phyloP scores from a whole-genome alignment of 2,888 invertebrate genomes.

The Gastracanthus pulcherrimus region DNA sequence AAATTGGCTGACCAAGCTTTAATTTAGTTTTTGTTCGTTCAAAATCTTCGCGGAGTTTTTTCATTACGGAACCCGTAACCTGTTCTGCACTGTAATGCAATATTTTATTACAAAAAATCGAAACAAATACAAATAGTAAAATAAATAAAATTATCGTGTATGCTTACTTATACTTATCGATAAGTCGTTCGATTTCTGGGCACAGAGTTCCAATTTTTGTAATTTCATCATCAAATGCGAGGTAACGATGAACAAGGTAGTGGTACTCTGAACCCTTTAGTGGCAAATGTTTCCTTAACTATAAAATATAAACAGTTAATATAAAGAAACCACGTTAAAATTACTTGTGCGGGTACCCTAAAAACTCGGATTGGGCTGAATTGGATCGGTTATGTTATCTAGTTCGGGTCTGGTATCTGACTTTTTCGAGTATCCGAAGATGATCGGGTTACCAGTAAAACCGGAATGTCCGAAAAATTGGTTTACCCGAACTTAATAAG shows the following conservation, averaged over 20 bases:
- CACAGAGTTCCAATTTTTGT: constrained; percentile 79
- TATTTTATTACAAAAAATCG: constrained; percentile 1
- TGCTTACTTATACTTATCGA: constrained; percentile 77
- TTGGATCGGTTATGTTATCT: too few species aligned
- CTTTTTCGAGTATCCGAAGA: too few species aligned
- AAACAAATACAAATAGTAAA: neutral
- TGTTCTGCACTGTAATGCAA: constrained; percentile 67
- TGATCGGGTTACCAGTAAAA: too few species aligned
- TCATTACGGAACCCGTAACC: constrained; percentile 66
- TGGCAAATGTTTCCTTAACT: constrained; percentile 72
- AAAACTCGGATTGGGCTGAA: too few species aligned
- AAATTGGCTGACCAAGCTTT: constrained; percentile 62
- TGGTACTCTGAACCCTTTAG: constrained; percentile 74
- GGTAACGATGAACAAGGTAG: constrained; percentile 78
- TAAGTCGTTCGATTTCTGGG: constrained; percentile 79
- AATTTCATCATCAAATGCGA: constrained; percentile 81
- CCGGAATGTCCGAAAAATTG: too few species aligned
- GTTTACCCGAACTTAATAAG: too few species aligned
- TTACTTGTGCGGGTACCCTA: too few species aligned
- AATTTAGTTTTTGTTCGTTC: constrained; percentile 65
- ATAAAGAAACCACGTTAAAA: too few species aligned
- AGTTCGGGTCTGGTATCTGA: too few species aligned
- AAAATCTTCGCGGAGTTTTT: constrained; percentile 69
- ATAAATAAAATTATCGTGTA: neutral
- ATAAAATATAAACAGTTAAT: constrained; percentile 21